Evolutionary conservation across 2,888 invertebrate species (phyloP), one percentile per base, ranked within the genome.

Genomic region (Cerastis rubricosa): DNA sequence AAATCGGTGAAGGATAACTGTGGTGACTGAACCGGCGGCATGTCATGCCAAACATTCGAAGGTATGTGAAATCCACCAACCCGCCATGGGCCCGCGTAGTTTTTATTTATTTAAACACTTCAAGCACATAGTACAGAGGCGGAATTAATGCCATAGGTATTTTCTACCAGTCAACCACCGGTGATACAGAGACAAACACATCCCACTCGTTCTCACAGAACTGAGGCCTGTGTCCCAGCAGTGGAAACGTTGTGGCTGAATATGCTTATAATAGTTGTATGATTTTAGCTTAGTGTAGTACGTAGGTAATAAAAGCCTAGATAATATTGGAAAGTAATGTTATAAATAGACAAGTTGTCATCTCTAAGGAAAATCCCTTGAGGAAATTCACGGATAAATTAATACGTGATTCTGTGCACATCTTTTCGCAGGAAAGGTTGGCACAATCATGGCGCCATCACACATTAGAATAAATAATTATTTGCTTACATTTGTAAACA

Each of bases 331-430:
- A 77, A 77, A 54, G 14, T 25, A 47, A 61, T 19, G 54, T 17
- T 57, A 64, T 35, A 45, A 64, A 72, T 66, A 61, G 19, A 57
- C 2, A 25, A 49, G 14, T 54, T 25, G 29, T 29, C 25, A 47
- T 19, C 19, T 47, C 40, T 22, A 19, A 76, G 47, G 66, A 54
- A 76, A 70, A 66, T 66, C 47, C 40, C 14, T 35, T 47, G 47
- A 76, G 66, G 59, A 76, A 81, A 74, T 63, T 63, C 17, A 79
- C 67, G 47, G 40, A 63, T 57, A 45, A 59, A 71, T 45, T 40
- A 69, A 49, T 57, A 12, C 17, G 29, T 19, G 3, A 80, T 82
- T 76, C 80, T 22, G 22, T 61, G 29, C 80, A 82, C 76, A 76
- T 54, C n/a, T 76, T 2, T 54, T 35, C 40, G 47, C 69, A 69